These are phyloP conservation scores for Campylorhamphus procurvoides DNA, from an alignment of 2,113 vertebrate species.

Conservation along the genomic window DNA sequence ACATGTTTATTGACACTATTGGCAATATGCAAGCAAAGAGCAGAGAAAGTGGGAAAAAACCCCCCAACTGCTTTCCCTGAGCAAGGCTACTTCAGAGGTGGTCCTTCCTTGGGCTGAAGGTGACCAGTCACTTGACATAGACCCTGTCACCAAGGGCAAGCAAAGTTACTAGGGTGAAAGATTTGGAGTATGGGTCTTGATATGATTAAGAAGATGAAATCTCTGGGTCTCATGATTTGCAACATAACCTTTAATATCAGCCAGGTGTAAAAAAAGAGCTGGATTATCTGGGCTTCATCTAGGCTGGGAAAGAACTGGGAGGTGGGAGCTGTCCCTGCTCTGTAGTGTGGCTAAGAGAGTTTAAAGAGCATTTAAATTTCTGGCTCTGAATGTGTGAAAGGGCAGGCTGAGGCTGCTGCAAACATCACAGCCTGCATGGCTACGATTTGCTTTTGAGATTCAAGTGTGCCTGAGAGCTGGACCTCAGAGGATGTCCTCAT, in stretches of 20 bases:
- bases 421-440: background rate
- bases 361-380: background rate
- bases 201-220: background rate
- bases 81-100: background rate
- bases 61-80: fast-evolving
- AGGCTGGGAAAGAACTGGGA: background rate
- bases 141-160: background rate
- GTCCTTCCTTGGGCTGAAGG: background rate
- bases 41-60: background rate
- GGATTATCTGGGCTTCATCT: background rate
- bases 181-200: background rate
- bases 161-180: background rate
- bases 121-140: background rate
- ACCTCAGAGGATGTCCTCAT: background rate
- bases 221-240: background rate
- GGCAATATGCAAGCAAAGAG: background rate
- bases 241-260: background rate
- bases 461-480: background rate
- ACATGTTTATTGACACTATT: background rate
- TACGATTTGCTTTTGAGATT: background rate
- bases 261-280: background rate
- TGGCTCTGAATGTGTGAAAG: background rate
- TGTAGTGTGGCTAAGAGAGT: background rate
- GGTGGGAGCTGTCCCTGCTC: background rate
- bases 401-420: constrained; percentile 1